These are phyloP conservation scores for Arenaria interpres DNA, from an alignment of 2,113 vertebrate species.

Conservation along the genomic window DNA sequence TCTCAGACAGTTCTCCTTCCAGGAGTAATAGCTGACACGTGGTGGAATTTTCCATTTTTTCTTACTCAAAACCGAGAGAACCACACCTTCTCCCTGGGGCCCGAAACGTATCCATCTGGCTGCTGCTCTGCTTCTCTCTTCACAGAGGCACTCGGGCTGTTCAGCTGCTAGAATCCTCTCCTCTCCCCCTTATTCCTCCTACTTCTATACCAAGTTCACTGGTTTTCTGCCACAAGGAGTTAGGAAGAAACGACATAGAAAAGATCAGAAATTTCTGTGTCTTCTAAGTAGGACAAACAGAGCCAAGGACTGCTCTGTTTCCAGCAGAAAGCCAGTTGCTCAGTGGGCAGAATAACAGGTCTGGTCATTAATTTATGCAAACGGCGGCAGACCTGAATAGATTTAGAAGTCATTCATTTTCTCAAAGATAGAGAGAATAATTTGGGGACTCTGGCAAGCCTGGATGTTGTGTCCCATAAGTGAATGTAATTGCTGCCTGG, in stretches of 20 bases:
- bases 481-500: background rate
- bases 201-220: background rate
- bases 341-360: background rate
- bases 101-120: background rate
- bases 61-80: background rate
- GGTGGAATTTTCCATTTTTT: constrained; percentile 38
- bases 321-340: background rate
- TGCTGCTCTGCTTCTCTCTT: background rate
- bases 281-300: background rate
- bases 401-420: background rate
- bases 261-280: background rate
- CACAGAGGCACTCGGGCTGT: background rate
- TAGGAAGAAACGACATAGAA: background rate
- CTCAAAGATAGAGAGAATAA: background rate
- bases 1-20: constrained; percentile 6
- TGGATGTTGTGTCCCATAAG: background rate
- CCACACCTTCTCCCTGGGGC: constrained; percentile 8
- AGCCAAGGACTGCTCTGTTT: background rate
- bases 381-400: background rate
- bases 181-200: background rate
- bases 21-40: background rate
- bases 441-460: background rate
- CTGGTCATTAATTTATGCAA: background rate
- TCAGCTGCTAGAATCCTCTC: background rate
- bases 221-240: background rate